A percentile compares a stretch with the other conserved stretches of the same genome.
Evolutionary conservation across 2,888 invertebrate species (phyloP).

Genomic region (Monochamus alternatus): DNA sequence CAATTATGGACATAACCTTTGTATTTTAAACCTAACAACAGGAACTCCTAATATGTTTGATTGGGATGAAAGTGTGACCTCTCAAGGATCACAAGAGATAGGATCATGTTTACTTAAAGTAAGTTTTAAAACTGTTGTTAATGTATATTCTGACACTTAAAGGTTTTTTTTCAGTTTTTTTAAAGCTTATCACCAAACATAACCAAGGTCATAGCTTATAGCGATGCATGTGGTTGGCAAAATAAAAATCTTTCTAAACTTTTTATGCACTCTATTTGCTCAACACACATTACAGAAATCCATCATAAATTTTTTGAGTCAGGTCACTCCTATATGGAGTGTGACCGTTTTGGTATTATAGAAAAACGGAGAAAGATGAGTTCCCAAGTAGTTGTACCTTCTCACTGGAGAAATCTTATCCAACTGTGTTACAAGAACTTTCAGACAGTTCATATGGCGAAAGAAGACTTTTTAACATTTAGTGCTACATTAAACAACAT

Average conservation of each 20-base stretch:
- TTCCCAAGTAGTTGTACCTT: constrained; percentile 38
- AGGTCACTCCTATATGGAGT: constrained; percentile 38
- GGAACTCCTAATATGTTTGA: constrained; percentile 50
- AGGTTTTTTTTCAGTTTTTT: constrained; percentile 16
- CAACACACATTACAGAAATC: constrained; percentile 32
- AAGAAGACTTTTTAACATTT: too few relatives aligned
- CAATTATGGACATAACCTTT: constrained; percentile 50
- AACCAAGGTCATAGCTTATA: constrained; percentile 21
- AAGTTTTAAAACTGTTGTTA: too few relatives aligned
- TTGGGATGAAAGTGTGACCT: constrained; percentile 51
- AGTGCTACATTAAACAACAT: too few relatives aligned
- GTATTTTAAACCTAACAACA: constrained; percentile 46
- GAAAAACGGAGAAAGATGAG: too few relatives aligned
- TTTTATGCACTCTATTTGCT: constrained; percentile 37
- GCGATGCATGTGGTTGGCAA: constrained; percentile 40
- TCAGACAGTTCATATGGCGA: too few relatives aligned
- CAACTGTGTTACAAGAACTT: constrained; percentile 35
- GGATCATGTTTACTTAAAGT: constrained; percentile 23
- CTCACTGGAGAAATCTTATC: constrained; percentile 39
- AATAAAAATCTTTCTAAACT: constrained; percentile 41
- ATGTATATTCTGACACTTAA: too few relatives aligned
- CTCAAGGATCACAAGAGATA: constrained; percentile 40
- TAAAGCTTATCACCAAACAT: too few relatives aligned
- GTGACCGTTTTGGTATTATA: constrained; percentile 35
- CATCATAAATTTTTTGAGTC: constrained; percentile 40